A percentile compares a stretch with the other conserved stretches of the same genome.
Conservation (phyloP, 2,113 vertebrate species). For the Chrysochloris asiatica region DNA sequence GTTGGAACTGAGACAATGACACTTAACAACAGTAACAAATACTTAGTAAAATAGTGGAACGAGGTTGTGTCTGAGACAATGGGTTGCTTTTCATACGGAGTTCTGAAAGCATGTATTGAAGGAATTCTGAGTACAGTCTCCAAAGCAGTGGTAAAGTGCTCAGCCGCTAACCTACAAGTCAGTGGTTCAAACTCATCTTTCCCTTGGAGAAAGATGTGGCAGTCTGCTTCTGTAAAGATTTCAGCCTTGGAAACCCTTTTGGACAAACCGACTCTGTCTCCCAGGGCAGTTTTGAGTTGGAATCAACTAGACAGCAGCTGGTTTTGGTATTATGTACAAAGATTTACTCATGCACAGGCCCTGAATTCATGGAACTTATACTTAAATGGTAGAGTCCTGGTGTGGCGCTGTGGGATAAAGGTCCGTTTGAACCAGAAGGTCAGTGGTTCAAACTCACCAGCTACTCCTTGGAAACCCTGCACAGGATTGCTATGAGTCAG, state of each 20-base stretch:
- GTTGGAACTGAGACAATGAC: no score
- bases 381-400: no score
- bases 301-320: background rate
- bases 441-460: no score
- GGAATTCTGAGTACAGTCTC: background rate
- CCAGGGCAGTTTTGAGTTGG: background rate
- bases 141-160: background rate
- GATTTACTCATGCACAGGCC: background rate
- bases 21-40: no score
- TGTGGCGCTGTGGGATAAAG: no score
- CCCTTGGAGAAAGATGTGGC: background rate
- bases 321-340: background rate
- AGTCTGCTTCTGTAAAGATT: background rate
- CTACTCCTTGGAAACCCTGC: no score
- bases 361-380: background rate
- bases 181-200: background rate
- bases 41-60: background rate
- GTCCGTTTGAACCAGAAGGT: no score
- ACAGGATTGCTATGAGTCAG: no score
- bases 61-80: background rate
- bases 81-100: background rate
- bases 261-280: background rate
- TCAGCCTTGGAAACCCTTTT: background rate
- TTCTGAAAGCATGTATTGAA: background rate
- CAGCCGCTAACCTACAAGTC: background rate